Evolutionary conservation across 2,888 invertebrate genomes (phyloP), one percentile per base, ranked within the genome.

Genomic region (Drosophila melanosoma): DNA sequence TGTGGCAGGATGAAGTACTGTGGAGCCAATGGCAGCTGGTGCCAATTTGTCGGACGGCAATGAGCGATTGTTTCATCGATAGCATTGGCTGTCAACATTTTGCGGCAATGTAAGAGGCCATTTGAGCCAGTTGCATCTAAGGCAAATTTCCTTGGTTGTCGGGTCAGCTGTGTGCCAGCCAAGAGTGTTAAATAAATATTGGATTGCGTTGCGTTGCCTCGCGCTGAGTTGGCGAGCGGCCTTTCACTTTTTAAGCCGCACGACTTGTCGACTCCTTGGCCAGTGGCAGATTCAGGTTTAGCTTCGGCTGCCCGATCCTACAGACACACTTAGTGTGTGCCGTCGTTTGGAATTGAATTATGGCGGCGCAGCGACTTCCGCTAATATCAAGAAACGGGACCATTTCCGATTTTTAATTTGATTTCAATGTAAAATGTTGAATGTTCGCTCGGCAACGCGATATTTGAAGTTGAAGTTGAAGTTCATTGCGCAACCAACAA

Each of bases 401-500:
- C 72, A 79, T 62, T 86, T 87, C 87, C 87, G 86, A 87, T 65
- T 62, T 56, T 52, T 33, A 32, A 64, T 62, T 74, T 64, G 69
- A 66, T 62, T 77, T 63, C 52, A 63, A 70, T 65, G 38, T 71
- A 78, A 23, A 15, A 4, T 23, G 4, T 23, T 20, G 20, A 45
- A 23, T 23, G 73, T 57, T 64, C 20, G 62, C 11, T 36, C n/a
- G 57, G 68, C 65, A 73, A 53, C 65, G 52, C 54, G 59, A 64
- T 32, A 59, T 67, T 77, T 53, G 35, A 53, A 53, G 35, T 63
- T 69, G 69, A 82, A 86, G 77, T 84, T 88, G 78, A 87, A 88
- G 88, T 87, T 88, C 88, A 87, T 87, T 87, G 87, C 87, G 87
- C 84, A 88, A 87, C 76, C 54, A 36, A 56, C 52, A 57, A 53